Base-by-base conservation (phyloP, 2,113 vertebrate genomes). In the Oryctolagus cuniculus region DNA sequence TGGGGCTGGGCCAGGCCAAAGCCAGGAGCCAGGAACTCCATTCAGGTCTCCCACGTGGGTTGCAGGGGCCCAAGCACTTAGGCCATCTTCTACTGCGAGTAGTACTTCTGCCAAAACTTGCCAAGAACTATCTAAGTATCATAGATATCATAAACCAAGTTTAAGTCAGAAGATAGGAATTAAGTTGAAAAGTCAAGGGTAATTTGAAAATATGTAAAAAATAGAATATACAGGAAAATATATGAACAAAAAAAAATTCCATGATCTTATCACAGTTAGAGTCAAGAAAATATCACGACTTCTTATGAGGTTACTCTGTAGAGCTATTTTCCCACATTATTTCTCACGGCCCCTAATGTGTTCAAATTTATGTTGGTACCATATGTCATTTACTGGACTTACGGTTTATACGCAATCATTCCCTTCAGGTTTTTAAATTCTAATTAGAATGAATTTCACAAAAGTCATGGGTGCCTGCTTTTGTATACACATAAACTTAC, bases 101-200 rank as follows among this genome's bases (percentile, higher is more conserved):
- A 44, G n/a, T 36, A 64, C 34, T n/a, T 74, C 49, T 85, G 78
- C 44, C 79, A 64, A 89, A 81, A 72, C 5, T 38, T 93, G 73
- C 17, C 5, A 87, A 3, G 27, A 67, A 10, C 11, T 2, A 12
- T 74, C 36, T 87, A 90, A 87, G 63, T 86, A 24, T 83, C 16
- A 34, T 67, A 34, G 25, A 38, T 73, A 91, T 85, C 64, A 25
- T 44, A 70, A 15, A 58, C 51, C 67, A 89, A 70, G 58, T 91
- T 93, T 78, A 44, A 73, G 78, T 89, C n/a, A 81, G 36, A 93
- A 44, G 44, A 44, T 1, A 44, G 27, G 44, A 89, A 89, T 93
- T 67, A 81, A 95, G 70, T 67, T 69, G 82, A 73, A 92, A 95
- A 91, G n/a, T 51, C 27, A 81, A 89, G 16, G 6, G 25, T 51